These are phyloP conservation scores for Hipparchia sbordonii DNA, from an alignment of 2,888 invertebrate species.

Conservation along the genomic window DNA sequence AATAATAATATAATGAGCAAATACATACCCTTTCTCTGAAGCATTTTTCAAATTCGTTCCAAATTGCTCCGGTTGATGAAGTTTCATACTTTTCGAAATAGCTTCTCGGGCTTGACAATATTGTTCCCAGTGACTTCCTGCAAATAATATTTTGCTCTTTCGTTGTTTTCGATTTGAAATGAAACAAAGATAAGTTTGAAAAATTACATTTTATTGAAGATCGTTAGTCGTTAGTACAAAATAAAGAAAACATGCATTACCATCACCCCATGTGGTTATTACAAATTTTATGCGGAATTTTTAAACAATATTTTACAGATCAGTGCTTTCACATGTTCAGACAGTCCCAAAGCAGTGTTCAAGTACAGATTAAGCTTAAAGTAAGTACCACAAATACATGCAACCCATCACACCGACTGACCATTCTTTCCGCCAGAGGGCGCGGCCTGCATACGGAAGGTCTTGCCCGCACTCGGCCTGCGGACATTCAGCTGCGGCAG, in stretches of 20 bases:
- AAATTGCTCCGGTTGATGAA: constrained; percentile 45
- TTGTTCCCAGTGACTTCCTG: constrained; percentile 67
- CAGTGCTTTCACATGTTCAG: no score
- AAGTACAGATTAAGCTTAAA: background rate
- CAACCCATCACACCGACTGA: constrained; percentile 47
- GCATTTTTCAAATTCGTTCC: constrained; percentile 49
- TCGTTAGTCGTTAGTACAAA: background rate
- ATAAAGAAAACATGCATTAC: constrained; percentile 1
- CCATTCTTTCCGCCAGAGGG: constrained; percentile 49
- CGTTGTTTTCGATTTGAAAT: constrained; percentile 13
- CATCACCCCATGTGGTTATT: constrained; percentile 3
- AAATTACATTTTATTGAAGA: constrained; percentile 3
- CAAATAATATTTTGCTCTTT: constrained; percentile 32
- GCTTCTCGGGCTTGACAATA: constrained; percentile 66
- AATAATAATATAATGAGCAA: no score
- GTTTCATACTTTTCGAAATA: constrained; percentile 61
- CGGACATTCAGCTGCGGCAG: constrained; percentile 54
- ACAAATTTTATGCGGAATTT: no score
- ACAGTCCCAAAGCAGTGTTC: no score
- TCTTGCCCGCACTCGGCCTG: constrained; percentile 11
- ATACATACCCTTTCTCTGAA: constrained; percentile 53
- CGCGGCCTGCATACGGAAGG: constrained; percentile 44
- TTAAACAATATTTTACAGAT: no score
- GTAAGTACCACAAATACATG: background rate
- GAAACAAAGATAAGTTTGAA: background rate